These are phyloP conservation scores for Taenioides sp. DNA, from an alignment of 2,797 vertebrate species.

Conservation along the genomic window DNA sequence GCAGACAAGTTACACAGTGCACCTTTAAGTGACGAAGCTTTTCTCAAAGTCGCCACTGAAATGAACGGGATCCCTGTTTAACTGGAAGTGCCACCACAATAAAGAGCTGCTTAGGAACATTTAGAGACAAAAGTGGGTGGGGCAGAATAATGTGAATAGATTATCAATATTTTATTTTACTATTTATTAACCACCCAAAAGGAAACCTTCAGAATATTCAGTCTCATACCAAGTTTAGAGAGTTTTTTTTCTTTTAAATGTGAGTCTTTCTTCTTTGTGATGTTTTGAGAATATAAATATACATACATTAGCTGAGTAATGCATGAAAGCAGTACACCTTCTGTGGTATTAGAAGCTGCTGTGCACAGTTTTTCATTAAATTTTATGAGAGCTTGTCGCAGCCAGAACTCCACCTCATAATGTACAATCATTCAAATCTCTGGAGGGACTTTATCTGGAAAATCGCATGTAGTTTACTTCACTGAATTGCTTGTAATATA, in stretches of 20 bases:
- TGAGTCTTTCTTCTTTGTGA: neutral
- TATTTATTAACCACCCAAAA: neutral
- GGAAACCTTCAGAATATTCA: too few relatives aligned
- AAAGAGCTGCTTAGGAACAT: too few relatives aligned
- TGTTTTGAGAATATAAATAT: neutral
- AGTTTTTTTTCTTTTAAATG: neutral
- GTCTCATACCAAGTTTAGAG: neutral
- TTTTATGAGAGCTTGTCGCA: constrained; percentile 11
- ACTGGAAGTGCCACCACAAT: too few relatives aligned
- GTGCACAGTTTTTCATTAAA: constrained; percentile 6
- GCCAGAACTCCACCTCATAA: constrained; percentile 5
- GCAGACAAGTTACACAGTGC: too few relatives aligned
- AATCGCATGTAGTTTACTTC: constrained; percentile 6
- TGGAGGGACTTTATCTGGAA: neutral
- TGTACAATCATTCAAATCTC: constrained; percentile 5
- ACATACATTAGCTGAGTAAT: constrained; percentile 3
- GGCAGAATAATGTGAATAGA: too few relatives aligned
- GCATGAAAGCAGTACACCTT: neutral
- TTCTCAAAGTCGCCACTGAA: too few relatives aligned
- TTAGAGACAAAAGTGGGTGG: too few relatives aligned
- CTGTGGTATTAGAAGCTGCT: neutral
- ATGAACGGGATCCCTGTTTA: too few relatives aligned
- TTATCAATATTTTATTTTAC: neutral
- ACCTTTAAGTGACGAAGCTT: too few relatives aligned
- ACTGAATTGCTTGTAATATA: constrained; percentile 4